Base-by-base conservation (phyloP, 2,113 vertebrate genomes). In the Tapirus terrestris region DNA sequence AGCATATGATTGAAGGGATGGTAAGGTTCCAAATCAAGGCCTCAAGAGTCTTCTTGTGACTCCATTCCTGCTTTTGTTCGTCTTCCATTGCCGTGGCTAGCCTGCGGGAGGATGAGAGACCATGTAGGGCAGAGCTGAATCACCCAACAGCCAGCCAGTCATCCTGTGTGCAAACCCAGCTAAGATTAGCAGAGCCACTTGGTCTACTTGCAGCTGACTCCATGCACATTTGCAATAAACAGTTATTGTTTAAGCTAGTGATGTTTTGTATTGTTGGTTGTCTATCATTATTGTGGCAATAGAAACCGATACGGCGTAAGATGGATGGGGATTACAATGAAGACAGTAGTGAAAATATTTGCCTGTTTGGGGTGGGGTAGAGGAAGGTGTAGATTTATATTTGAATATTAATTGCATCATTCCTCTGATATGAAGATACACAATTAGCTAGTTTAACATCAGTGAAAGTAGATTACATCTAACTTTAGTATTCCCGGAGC, bases 381-480 rank as follows among this genome's bases (percentile, higher is more conserved):
- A 86, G 31, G 29, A 61, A 91, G 61, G 25, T 31, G 20, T 61
- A 39, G 51, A 68, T 87, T 96, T 61, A 82, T n/a, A 89, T 6
- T 65, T 82, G 63, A 51, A 95, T 82, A 85, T 91, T 95, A 96
- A 96, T 87, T 80, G 29, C 18, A 11, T 89, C 75, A 60, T 39
- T 97, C 45, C 20, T 96, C 43, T 95, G 51, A 67, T 86, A 76
- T 75, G 60, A 95, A 79, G 65, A 81, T 29, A 83, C 51, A 95
- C 67, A 96, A 89, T 94, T 96, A 96, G 51, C 63, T 70, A 36
- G 45, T 83, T 96, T 91, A 96, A 92, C 61, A 75, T 86, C 82
- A 82, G 33, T 58, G 67, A 95, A 93, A 83, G 43, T 48, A 96
- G 98, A 97, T 97, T 87, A 70, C 36, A 95, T 93, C 92, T 73